These are phyloP conservation scores for Steinernema hermaphroditum DNA, from an alignment of 2,888 invertebrate species.

Conservation along the genomic window DNA sequence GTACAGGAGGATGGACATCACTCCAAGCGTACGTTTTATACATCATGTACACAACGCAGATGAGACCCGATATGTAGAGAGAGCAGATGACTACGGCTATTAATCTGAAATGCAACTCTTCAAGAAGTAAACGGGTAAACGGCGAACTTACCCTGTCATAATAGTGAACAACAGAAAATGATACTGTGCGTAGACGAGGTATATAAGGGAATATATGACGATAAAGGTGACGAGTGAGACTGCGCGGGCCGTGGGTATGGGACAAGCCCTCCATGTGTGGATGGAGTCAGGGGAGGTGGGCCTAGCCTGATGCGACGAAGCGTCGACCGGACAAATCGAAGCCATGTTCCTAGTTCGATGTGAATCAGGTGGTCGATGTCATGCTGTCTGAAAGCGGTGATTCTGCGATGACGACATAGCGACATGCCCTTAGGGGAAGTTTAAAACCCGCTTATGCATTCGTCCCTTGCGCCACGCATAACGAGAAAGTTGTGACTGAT, in stretches of 20 bases:
- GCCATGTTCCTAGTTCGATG: neutral
- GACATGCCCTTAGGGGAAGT: too few relatives aligned
- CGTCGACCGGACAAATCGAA: conserved; percentile 3
- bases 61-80: conserved; percentile 15
- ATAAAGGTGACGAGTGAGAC: neutral
- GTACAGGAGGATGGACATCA: neutral
- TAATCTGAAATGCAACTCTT: neutral
- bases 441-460: too few relatives aligned
- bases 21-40: conserved; percentile 5
- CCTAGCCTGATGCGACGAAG: neutral
- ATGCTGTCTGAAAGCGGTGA: conserved; percentile 9
- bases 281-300: neutral
- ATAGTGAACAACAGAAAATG: neutral
- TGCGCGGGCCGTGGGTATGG: neutral
- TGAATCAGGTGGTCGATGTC: neutral
- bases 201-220: neutral
- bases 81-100: neutral
- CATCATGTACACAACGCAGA: conserved; percentile 17
- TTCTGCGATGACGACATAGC: neutral
- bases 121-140: too few relatives aligned
- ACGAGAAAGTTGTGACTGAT: neutral
- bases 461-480: neutral
- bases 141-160: neutral
- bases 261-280: conserved; percentile 7
- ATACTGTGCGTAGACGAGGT: conserved; percentile 15